These are phyloP conservation scores for Pseudocheirus occidentalis DNA, from an alignment of 2,797 vertebrate species.

Conservation along the genomic window DNA sequence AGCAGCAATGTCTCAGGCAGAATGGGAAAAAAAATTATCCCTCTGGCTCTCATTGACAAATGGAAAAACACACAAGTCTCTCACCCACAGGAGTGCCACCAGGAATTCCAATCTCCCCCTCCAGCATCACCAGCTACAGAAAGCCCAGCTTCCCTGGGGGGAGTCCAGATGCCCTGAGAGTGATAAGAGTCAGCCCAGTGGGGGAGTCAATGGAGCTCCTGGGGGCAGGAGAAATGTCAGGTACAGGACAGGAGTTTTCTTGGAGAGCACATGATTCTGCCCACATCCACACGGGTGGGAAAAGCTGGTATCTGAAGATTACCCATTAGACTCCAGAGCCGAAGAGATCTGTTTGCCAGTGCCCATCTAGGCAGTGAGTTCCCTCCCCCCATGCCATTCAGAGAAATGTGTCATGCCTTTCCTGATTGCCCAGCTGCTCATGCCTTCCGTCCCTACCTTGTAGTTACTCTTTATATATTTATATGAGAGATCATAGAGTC, in stretches of 20 bases:
- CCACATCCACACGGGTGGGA: conserved; percentile 31
- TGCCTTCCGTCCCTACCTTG: background rate
- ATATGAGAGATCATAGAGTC: background rate
- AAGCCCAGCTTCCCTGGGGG: background rate
- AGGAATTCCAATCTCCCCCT: background rate
- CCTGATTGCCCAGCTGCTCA: background rate
- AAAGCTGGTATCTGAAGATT: conserved; percentile 44
- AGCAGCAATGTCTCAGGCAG: background rate
- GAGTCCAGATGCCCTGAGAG: background rate
- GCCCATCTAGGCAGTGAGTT: background rate
- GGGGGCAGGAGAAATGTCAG: background rate
- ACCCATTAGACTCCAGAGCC: background rate
- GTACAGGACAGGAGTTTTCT: background rate
- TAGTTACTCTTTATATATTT: background rate
- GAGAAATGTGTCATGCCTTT: background rate
- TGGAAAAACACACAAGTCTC: background rate
- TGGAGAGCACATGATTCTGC: background rate
- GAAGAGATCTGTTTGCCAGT: background rate
- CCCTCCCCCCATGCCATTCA: background rate
- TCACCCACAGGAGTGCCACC: background rate
- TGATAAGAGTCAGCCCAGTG: background rate
- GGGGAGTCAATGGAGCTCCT: conserved; percentile 42
- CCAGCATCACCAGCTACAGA: background rate
- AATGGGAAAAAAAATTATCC: background rate
- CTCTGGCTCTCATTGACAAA: background rate